Percentiles rank a stretch among this genome's conserved stretches.
These are phyloP conservation scores for Leptobrachium ailaonicum DNA, from an alignment of 2,113 vertebrate genomes.

Conservation along the genomic window DNA sequence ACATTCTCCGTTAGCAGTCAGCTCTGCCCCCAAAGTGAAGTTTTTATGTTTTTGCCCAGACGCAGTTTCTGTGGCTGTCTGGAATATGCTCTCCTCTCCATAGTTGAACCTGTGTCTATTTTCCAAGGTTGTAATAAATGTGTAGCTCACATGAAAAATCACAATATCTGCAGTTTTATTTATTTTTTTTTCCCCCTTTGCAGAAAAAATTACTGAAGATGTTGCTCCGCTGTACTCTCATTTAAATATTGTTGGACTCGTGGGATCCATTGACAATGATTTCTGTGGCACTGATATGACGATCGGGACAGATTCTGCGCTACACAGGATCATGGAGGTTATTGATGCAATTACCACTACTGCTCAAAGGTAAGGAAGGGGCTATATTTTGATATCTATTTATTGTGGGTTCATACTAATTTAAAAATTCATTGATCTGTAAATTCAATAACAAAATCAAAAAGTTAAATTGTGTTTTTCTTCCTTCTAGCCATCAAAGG, in stretches of 20 bases:
- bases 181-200: too few species aligned
- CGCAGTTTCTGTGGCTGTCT: too few species aligned
- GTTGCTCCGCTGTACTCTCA: conserved; percentile 68
- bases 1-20: too few species aligned
- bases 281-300: conserved; percentile 96
- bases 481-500: conserved; percentile 83
- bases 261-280: conserved; percentile 92
- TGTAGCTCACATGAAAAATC: too few species aligned
- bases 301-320: conserved; percentile 87
- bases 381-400: neutral
- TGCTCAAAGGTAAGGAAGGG: conserved; percentile 77
- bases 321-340: conserved; percentile 92
- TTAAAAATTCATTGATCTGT: neutral
- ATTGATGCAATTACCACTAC: conserved; percentile 91
- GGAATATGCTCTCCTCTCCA: too few species aligned
- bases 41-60: too few species aligned
- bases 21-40: too few species aligned
- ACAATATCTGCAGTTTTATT: too few species aligned
- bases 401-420: neutral
- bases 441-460: neutral
- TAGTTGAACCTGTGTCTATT: too few species aligned
- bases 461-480: neutral
- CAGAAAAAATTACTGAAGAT: conserved; percentile 82
- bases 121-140: too few species aligned
- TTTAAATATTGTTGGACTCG: conserved; percentile 86